A percentile compares a stretch with the other conserved stretches of the same genome.
Evolutionary conservation across 2,797 vertebrate species (phyloP).

Genomic region (Luscinia luscinia): DNA sequence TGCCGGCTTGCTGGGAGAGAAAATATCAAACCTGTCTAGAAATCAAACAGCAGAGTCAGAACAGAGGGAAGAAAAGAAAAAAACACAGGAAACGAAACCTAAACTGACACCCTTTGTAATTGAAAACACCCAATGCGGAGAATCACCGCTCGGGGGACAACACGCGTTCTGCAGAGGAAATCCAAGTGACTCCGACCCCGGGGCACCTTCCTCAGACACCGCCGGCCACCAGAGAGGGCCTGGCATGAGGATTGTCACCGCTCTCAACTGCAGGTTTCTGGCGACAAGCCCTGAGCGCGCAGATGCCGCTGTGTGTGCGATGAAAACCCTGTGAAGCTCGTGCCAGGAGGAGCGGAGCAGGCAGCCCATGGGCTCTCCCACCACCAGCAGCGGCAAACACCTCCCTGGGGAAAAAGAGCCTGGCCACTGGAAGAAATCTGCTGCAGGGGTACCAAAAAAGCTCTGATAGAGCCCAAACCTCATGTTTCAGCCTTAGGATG

Average conservation of each 20-base stretch:
- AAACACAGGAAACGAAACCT: not conserved
- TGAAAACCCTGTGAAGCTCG: not conserved
- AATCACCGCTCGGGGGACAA: not conserved
- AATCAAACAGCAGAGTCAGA: constrained; percentile 19
- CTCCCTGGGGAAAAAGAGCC: not conserved
- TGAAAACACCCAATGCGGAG: not conserved
- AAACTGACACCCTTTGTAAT: not conserved
- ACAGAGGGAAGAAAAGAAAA: not conserved
- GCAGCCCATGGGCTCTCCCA: not conserved
- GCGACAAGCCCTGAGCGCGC: fast-evolving
- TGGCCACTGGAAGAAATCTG: not conserved
- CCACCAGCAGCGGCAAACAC: not conserved
- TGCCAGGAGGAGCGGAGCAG: fast-evolving
- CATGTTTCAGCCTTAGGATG: not conserved
- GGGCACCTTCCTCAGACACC: not conserved
- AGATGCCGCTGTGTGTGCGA: not conserved
- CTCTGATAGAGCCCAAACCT: not conserved
- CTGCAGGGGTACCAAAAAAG: not conserved
- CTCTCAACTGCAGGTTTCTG: not conserved
- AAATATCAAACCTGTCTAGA: constrained; percentile 12
- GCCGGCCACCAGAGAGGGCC: not conserved
- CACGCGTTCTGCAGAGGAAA: not conserved
- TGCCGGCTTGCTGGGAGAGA: not conserved
- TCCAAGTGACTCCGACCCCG: not conserved
- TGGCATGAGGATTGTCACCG: fast-evolving